phyloP scores from a whole-genome alignment of 2,888 invertebrate genomes.

The Xestia c-nigrum region DNA sequence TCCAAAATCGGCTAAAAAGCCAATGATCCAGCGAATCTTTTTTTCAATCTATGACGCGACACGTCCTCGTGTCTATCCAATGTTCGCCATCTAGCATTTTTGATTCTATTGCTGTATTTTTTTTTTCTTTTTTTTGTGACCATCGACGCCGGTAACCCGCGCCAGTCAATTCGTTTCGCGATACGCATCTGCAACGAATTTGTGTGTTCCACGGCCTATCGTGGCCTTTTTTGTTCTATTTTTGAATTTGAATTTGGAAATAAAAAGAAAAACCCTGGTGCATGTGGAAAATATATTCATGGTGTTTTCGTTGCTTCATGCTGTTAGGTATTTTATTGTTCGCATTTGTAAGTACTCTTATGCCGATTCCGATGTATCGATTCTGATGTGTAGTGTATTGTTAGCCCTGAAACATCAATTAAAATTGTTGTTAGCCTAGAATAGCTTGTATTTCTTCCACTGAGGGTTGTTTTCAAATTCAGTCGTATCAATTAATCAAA shows the following conservation, averaged over 20 bases:
- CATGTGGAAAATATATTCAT: constrained; percentile 64
- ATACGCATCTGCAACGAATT: constrained; percentile 76
- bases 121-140: constrained; percentile 64
- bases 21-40: constrained; percentile 4
- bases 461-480: neutral
- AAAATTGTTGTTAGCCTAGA: neutral
- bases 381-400: neutral
- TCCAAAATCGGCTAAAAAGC: neutral
- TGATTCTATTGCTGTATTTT: constrained; percentile 68
- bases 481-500: constrained; percentile 14
- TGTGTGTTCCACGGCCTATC: constrained; percentile 67
- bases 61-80: constrained; percentile 59
- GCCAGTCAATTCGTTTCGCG: constrained; percentile 81
- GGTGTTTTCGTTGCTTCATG: constrained; percentile 52
- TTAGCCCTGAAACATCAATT: neutral
- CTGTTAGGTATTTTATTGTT: constrained; percentile 28
- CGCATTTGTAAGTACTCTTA: constrained; percentile 24
- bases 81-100: constrained; percentile 73
- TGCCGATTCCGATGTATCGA: neutral
- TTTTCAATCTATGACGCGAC: constrained; percentile 52
- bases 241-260: constrained; percentile 51
- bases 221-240: constrained; percentile 52
- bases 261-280: constrained; percentile 32
- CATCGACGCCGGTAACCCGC: constrained; percentile 73
- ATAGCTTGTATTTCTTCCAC: neutral